Base-by-base conservation (phyloP, 2,797 vertebrate species). In the Oophaga sylvatica region DNA sequence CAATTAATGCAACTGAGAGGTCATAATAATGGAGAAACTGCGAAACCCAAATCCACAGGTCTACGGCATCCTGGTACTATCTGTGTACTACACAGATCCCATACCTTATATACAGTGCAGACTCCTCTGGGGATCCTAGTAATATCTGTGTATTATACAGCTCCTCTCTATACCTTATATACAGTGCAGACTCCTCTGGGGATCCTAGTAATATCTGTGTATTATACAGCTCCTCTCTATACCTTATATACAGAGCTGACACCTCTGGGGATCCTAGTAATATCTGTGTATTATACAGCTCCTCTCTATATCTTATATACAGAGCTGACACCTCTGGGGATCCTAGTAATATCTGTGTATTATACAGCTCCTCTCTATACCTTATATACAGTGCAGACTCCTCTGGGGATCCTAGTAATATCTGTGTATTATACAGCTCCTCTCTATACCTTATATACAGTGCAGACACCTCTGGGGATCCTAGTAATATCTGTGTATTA, bases 21-120 rank as follows among this genome's bases (percentile, higher is more conserved):
- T 12, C 65, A 15, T 67, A 3, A 26, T 26, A 26, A 26, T 26
- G 65, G 5, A 67, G 65, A 13, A 10, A 29, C 15, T 0, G 29
- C 3, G 11, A 15, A 12, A 53, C 11, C 41, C 22, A 16, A 17
- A 29, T 45, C 31, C 68, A 81, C 45, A 20, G 26, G 2, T 35
- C 81, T 35, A 26, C n/a, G 81, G 48, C n/a, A 35, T 35, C 48
- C 65, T 57, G 60, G n/a, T 71, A 70, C 73, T 83, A 83, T 35
- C 81, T 53, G 17, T 78, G 70, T 62, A 71, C 71, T 65, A 77
- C 53, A 84, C 65, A 56, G 65, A 48, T 57, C 13, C 35, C 5
- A 4, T 41, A 41, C 35, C 2, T 41, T 41, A 41, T 41, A 41
- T 41, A 41, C 35, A 41, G 35, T 41, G 35, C 35, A 41, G 35